These are phyloP conservation scores for Cantharis lateralis DNA, from an alignment of 2,888 invertebrate genomes.

Conservation along the genomic window DNA sequence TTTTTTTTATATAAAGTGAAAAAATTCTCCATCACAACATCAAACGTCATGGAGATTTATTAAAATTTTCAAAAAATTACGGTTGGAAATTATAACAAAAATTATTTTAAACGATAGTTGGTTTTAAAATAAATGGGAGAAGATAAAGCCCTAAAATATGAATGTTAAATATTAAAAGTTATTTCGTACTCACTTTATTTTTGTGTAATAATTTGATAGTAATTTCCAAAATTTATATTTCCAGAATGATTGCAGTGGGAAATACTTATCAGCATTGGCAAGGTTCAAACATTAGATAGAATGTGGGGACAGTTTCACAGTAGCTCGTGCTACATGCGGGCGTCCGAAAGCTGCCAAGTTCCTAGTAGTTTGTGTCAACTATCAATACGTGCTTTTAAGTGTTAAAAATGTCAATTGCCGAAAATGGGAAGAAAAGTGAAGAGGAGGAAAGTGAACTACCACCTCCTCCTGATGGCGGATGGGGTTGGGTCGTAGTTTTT, in stretches of 20 bases:
- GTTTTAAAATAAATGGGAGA: not conserved
- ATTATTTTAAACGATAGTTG: not conserved
- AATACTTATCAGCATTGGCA: constrained; percentile 28
- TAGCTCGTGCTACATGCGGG: constrained; percentile 32
- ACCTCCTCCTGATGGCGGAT: constrained; percentile 86
- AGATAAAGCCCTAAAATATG: not conserved
- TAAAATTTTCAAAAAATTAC: no score
- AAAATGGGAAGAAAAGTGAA: constrained; percentile 37
- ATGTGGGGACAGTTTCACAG: constrained; percentile 33
- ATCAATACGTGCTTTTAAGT: constrained; percentile 14
- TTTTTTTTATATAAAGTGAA: no score
- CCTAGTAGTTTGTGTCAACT: constrained; percentile 18
- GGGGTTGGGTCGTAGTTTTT: constrained; percentile 94
- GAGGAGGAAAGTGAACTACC: constrained; percentile 50
- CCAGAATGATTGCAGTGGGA: constrained; percentile 17
- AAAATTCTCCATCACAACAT: no score
- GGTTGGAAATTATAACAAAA: not conserved
- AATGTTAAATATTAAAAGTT: not conserved
- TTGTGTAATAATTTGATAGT: not conserved
- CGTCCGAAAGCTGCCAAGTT: constrained; percentile 22
- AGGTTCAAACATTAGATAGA: constrained; percentile 23
- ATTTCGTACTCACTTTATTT: not conserved
- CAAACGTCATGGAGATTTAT: not conserved
- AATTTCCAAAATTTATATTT: not conserved
- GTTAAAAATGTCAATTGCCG: constrained; percentile 22